Base-by-base conservation (phyloP, 30 jellyfish, hydroid and myxozoan species). In the Cassiopea xamachana region DNA sequence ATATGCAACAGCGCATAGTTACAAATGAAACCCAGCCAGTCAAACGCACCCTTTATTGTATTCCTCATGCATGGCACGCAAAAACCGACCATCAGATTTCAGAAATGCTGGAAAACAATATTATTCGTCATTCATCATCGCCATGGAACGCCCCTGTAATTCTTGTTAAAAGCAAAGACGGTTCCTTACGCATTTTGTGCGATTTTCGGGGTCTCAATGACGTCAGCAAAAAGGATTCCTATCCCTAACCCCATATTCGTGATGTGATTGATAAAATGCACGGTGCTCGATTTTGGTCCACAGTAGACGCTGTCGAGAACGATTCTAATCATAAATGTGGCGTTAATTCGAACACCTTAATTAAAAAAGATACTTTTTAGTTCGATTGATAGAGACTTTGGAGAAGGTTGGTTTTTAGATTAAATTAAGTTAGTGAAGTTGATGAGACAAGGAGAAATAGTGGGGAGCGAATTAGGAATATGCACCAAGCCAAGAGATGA, bases 1-100 rank as follows among this genome's bases (percentile, higher is more conserved):
- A 44, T 85, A 73, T 73, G 92, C 6, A 55, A 77, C 96, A 88
- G 43, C 77, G 77, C 43, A 88, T 88, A 14, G 67, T 81, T 2
- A 88, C 96, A 19, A 87, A 69, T 46, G 93, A 81, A n/a, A 86
- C 93, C 18, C 86, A 67, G 47, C 96, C 96, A 1, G 87, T 88
- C 14, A 16, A 43, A 2, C 43, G 13, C 49, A 86, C 73, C 49
- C 89, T 89, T 6, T 73, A 75, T 48, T 82, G 93, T 59, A 75
- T 86, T 74, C 89, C 89, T 39, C 82, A 73, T 59, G 88, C 93
- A 9, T 86, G 93, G 93, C 76, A 86, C 48, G 45, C 59, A 43
- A 82, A 85, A 73, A 75, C 48, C 46, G 60, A 61, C 7, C 44
- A 48, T 2, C 93, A 85, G 43, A 80, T 85, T 16, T 48, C 9